Evolutionary conservation across 2,113 vertebrate species (phyloP).

Genomic region (Sitta europaea): DNA sequence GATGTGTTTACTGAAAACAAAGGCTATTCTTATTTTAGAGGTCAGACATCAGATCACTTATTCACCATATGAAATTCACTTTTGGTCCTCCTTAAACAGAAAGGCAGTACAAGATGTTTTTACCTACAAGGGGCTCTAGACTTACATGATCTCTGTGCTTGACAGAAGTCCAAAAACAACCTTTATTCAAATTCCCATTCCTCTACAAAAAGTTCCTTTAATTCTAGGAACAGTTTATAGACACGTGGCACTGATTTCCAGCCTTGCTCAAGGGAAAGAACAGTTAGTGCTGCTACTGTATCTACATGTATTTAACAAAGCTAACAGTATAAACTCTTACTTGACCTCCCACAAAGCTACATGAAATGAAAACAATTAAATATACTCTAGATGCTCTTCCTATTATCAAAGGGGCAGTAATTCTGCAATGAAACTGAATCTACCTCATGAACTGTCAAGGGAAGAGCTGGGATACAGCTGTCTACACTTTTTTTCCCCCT

Average conservation of each 20-base stretch:
- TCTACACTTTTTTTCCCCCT: rapidly evolving
- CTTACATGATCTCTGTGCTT: background rate
- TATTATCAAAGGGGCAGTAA: background rate
- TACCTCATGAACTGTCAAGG: background rate
- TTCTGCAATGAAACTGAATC: background rate
- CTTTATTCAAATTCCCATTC: background rate
- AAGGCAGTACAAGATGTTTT: background rate
- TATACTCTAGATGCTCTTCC: background rate
- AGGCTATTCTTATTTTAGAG: background rate
- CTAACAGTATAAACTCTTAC: background rate
- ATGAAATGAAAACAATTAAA: background rate
- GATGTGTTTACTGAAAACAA: background rate
- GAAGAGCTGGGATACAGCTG: background rate
- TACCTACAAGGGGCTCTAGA: background rate
- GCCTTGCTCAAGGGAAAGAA: background rate
- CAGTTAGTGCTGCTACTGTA: background rate
- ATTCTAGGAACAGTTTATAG: background rate
- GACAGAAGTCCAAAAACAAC: background rate
- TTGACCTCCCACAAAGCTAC: background rate
- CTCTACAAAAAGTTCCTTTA: background rate
- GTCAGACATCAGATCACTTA: background rate
- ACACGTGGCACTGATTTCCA: background rate
- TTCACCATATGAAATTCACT: background rate
- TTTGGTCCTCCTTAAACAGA: background rate
- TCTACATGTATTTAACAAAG: background rate